A percentile compares a stretch with the other conserved stretches of the same genome.
Evolutionary conservation across 2,797 vertebrate species (phyloP).

Genomic region (Heliangelus exortis): DNA sequence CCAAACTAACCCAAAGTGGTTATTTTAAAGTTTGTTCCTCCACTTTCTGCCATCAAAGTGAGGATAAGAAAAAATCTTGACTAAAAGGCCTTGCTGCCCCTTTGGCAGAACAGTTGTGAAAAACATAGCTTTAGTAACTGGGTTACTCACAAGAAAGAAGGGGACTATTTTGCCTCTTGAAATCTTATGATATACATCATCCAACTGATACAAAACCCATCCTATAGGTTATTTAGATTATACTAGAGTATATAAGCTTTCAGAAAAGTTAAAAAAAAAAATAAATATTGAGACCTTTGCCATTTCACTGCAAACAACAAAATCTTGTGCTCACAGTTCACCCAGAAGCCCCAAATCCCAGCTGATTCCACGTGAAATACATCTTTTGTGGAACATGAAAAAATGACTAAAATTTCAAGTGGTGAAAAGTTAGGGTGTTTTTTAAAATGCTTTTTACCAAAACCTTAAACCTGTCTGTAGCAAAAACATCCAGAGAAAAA

Average conservation of each 20-base stretch:
- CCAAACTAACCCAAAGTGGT: background rate
- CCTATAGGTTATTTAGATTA: background rate
- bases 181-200: background rate
- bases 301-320: background rate
- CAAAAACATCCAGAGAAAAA: background rate
- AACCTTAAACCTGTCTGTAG: background rate
- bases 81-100: background rate
- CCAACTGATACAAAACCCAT: constrained; percentile 16
- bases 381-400: background rate
- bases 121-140: constrained; percentile 1
- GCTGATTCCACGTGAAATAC: background rate
- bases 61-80: background rate
- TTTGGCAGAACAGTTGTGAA: background rate
- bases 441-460: background rate
- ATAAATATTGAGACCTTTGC: background rate
- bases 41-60: background rate
- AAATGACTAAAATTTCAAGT: background rate
- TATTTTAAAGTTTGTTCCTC: background rate
- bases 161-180: background rate
- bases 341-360: background rate
- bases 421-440: background rate
- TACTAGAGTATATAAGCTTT: background rate
- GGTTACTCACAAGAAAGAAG: constrained; percentile 22
- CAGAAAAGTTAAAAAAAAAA: background rate
- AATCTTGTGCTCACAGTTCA: background rate